These are phyloP conservation scores for Tupaia chinensis DNA, from an alignment of 2,113 vertebrate genomes.

Conservation along the genomic window DNA sequence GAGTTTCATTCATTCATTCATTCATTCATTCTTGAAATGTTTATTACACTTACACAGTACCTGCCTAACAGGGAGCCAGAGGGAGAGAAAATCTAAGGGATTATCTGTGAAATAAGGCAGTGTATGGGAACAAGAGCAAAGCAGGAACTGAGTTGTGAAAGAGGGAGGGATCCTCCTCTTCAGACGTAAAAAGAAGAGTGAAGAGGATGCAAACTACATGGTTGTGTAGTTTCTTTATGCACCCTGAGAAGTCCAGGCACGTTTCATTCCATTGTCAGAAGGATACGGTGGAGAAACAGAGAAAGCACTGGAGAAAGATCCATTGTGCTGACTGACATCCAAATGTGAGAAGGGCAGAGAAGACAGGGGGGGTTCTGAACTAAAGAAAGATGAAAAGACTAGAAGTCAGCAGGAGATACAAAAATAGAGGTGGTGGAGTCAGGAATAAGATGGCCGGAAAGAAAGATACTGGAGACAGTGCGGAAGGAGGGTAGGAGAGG, in stretches of 20 bases:
- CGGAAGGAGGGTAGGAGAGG: too few species aligned
- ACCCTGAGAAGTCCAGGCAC: neutral
- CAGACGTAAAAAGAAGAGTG: neutral
- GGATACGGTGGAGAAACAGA: neutral
- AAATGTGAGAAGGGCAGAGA: neutral
- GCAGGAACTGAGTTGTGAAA: neutral
- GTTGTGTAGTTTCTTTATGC: neutral
- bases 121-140: neutral
- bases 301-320: neutral
- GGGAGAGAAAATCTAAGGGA: neutral
- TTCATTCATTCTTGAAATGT: neutral
- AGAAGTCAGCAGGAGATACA: neutral
- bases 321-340: neutral
- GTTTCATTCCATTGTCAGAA: neutral
- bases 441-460: constrained; percentile 11
- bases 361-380: neutral
- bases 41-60: neutral
- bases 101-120: neutral
- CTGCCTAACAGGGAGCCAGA: neutral
- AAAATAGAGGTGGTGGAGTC: neutral
- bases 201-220: neutral
- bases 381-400: neutral
- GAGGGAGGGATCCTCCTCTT: neutral
- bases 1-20: neutral
- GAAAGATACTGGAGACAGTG: too few species aligned